Conservation (phyloP, 1,140 invertebrate genomes). For the Zaprionus kolodkinae region DNA sequence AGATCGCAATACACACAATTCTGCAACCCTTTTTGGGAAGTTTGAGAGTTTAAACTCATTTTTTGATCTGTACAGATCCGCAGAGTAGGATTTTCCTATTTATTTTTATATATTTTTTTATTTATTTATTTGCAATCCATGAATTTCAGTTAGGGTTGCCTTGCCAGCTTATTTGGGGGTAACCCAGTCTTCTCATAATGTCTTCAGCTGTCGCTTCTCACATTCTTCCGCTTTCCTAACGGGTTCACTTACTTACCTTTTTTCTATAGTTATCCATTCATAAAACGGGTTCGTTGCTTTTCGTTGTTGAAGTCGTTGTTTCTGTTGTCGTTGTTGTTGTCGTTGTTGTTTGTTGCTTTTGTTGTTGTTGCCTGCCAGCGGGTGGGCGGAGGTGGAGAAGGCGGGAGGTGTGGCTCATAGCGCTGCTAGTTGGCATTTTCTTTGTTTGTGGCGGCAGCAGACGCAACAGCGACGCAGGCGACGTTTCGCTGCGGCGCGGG, state of each 20-base stretch:
- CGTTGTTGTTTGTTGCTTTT: constrained; percentile 23
- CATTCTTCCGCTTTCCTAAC: neutral
- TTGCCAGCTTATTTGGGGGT: neutral
- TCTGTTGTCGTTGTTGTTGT: constrained; percentile 30
- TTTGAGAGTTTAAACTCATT: too few species aligned
- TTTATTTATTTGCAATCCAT: too few species aligned
- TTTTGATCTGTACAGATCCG: neutral
- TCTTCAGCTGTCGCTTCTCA: neutral
- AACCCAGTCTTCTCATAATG: neutral
- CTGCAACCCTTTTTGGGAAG: neutral
- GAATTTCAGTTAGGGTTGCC: neutral
- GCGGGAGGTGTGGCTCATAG: constrained; percentile 28
- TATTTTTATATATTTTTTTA: too few species aligned
- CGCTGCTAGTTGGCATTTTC: constrained; percentile 55
- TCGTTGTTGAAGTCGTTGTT: constrained; percentile 25
- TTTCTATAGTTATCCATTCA: constrained; percentile 83
- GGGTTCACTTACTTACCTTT: constrained; percentile 60
- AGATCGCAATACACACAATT: neutral
- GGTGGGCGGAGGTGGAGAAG: constrained; percentile 7
- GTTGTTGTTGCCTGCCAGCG: constrained; percentile 24
- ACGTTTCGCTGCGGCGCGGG: constrained; percentile 50
- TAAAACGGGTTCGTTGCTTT: constrained; percentile 48
- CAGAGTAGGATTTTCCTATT: neutral
- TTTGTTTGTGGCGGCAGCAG: constrained; percentile 73
- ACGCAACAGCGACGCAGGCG: constrained; percentile 63